Percentiles rank a stretch among this genome's conserved stretches.
Evolutionary conservation across 2,888 invertebrate genomes (phyloP).

Genomic region (Biston stratarius): DNA sequence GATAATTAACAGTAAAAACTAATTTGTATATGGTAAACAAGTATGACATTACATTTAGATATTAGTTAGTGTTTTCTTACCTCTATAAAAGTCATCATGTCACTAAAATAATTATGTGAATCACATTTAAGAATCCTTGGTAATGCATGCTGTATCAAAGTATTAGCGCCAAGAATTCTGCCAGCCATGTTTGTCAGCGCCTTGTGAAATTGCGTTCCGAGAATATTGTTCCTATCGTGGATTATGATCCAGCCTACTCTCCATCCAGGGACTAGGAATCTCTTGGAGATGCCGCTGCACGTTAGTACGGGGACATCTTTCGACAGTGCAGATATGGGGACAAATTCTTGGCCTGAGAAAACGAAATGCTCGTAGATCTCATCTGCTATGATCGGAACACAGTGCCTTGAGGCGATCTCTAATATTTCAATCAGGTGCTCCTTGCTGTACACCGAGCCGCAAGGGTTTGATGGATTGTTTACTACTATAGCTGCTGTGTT

Average conservation of each 20-base stretch:
- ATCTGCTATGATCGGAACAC: slow-evolving; percentile 97
- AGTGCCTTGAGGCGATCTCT: slow-evolving; percentile 90
- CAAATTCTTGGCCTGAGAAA: slow-evolving; percentile 92
- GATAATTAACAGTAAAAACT: too few species aligned
- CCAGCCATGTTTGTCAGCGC: slow-evolving; percentile 90
- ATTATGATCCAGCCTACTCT: slow-evolving; percentile 98
- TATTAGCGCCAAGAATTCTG: slow-evolving; percentile 96
- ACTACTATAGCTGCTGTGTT: slow-evolving; percentile 96
- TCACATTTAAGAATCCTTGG: slow-evolving; percentile 93
- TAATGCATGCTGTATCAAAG: slow-evolving; percentile 95
- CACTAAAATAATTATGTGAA: slow-evolving; percentile 92
- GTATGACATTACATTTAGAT: neutral
- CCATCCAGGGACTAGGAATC: slow-evolving; percentile 98
- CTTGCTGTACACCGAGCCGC: slow-evolving; percentile 96
- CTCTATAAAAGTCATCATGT: slow-evolving; percentile 86
- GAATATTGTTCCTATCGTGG: slow-evolving; percentile 92
- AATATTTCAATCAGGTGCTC: slow-evolving; percentile 93
- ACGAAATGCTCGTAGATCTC: slow-evolving; percentile 99
- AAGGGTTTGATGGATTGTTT: slow-evolving; percentile 99
- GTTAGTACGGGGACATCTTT: slow-evolving; percentile 95
- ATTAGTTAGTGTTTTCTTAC: slow-evolving; percentile 50
- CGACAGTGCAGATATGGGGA: slow-evolving; percentile 94
- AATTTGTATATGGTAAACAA: too few species aligned
- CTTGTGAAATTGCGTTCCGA: slow-evolving; percentile 79
- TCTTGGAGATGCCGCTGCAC: slow-evolving; percentile 97